Base-by-base conservation (phyloP, 2,797 vertebrate species). In the Epinephelus malabaricus region DNA sequence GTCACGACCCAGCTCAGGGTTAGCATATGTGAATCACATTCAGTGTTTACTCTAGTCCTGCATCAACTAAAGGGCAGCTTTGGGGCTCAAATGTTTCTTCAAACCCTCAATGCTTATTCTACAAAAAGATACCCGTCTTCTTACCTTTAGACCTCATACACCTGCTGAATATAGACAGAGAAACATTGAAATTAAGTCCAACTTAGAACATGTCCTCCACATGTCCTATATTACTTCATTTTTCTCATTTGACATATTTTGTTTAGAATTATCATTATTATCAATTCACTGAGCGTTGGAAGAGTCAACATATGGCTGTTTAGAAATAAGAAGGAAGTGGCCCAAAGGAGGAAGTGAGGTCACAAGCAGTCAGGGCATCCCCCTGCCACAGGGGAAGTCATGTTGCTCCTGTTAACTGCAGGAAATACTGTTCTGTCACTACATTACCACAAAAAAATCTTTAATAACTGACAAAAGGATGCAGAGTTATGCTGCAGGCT, bases 291-390 rank as follows among this genome's bases (percentile, higher is more conserved):
- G 14, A 43, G 13, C 59, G 15, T 25, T 76, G 17, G 34, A 25
- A 70, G 18, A 54, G 19, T 74, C 15, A 73, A 70, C 18, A 34
- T 30, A 13, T 63, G 7, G 17, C 51, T 66, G 40, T 30, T 68
- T 6, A 25, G 17, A 38, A 43, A 53, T 30, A 38, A 59, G 59
- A 60, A 73, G 79, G 86, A 90, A 86, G 76, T 69, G 51, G 51
- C 18, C 61, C 17, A 76, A 47, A 73, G 46, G 63, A 81, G 78
- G 59, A 89, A 86, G 73, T 89, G 74, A 90, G 73, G 82, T 89
- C 89, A 92, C 38, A 69, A 34, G 54, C 71, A 76, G 38, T 2
- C 18, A 58, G 68, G 40, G 60, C 25, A 76, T 25, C 30, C 63
- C 64, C 18, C n/a, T 15, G 14, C 9, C 19, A 60, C 49, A 54